These are phyloP conservation scores for Ylistrum balloti DNA, from an alignment of 1,140 invertebrate species.

Conservation along the genomic window DNA sequence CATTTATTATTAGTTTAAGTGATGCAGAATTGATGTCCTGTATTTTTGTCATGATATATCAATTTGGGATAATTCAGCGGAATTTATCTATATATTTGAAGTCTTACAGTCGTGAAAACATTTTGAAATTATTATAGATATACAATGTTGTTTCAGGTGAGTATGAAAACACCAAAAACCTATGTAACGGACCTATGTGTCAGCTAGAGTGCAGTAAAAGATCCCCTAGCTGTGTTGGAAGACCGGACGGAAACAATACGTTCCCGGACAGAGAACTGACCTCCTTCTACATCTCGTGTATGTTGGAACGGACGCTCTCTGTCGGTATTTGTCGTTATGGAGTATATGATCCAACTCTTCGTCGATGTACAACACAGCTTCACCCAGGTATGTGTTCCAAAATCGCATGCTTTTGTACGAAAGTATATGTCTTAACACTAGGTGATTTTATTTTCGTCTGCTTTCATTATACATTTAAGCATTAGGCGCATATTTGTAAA, in stretches of 20 bases:
- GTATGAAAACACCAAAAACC: constrained; percentile 59
- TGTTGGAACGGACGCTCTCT: constrained; percentile 68
- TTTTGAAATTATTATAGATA: too few relatives aligned
- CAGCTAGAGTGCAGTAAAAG: constrained; percentile 62
- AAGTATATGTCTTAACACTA: too few relatives aligned
- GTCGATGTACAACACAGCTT: constrained; percentile 67
- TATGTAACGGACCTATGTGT: constrained; percentile 65
- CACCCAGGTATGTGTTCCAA: constrained; percentile 62
- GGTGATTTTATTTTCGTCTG: too few relatives aligned
- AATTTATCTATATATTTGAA: too few relatives aligned
- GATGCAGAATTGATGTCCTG: too few relatives aligned
- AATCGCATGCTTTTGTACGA: too few relatives aligned
- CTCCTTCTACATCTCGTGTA: constrained; percentile 69
- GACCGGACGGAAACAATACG: constrained; percentile 68
- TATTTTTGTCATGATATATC: too few relatives aligned
- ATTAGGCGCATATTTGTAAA: too few relatives aligned
- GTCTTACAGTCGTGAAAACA: too few relatives aligned
- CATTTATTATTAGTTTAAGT: too few relatives aligned
- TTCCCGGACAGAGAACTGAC: constrained; percentile 65
- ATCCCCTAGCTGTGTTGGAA: constrained; percentile 68
- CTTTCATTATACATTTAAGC: too few relatives aligned
- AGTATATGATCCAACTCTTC: constrained; percentile 70
- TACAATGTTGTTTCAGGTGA: constrained; percentile 55
- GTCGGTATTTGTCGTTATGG: constrained; percentile 72
- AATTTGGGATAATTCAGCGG: too few relatives aligned